These are phyloP conservation scores for Amaurobius ferox DNA, from an alignment of 2,888 invertebrate genomes.

Conservation along the genomic window DNA sequence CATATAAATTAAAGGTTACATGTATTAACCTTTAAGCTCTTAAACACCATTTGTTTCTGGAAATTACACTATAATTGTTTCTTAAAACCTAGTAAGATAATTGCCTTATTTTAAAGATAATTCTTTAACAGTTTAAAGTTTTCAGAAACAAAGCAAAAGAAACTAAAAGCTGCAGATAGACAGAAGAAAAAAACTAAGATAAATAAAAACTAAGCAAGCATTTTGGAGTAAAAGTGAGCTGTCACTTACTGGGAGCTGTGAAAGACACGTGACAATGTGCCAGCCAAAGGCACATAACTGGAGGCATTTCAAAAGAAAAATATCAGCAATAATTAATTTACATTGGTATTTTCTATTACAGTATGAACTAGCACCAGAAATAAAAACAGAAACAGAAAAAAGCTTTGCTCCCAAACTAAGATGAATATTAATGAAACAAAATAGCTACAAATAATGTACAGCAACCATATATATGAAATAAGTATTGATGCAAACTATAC, in stretches of 20 bases:
- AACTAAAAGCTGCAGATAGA: conserved; percentile 46
- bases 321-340: conserved; percentile 63
- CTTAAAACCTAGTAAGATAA: no score
- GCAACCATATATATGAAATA: conserved; percentile 16
- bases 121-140: no score
- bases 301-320: conserved; percentile 72
- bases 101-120: no score
- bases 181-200: conserved; percentile 39
- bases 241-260: conserved; percentile 74
- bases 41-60: no score
- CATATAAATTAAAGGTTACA: no score
- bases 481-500: not conserved
- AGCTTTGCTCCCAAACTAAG: conserved; percentile 31
- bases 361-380: conserved; percentile 51
- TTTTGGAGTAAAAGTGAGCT: conserved; percentile 69
- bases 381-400: conserved; percentile 33
- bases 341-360: conserved; percentile 45
- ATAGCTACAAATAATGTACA: conserved; percentile 25
- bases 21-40: no score
- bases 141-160: conserved; percentile 20
- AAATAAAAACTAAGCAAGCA: conserved; percentile 59
- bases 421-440: conserved; percentile 19
- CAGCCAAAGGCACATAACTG: conserved; percentile 75
- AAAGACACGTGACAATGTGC: conserved; percentile 74
- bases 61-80: no score